Evolutionary conservation across 1,140 invertebrate genomes (phyloP), one percentile per base, ranked within the genome.

Genomic region (Lepidurus arcticus): DNA sequence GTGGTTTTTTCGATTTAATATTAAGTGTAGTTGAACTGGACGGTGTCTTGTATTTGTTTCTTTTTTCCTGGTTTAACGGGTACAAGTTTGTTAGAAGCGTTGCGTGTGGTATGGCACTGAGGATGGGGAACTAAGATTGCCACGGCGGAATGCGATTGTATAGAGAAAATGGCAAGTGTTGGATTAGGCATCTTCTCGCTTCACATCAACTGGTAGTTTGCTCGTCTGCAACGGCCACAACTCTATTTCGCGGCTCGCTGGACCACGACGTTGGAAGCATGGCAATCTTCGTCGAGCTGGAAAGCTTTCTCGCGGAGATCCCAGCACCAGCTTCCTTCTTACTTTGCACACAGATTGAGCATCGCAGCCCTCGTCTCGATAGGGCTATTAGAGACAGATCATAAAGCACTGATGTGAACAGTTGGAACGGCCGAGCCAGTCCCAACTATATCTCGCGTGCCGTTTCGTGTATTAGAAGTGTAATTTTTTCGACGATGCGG

Each of bases 211-310:
- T 65, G 53, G 53, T 65, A 65, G 16, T 65, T 65, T 65, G 53
- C 53, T 65, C 53, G 53, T 65, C 53, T 65, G 53, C 53, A 65
- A 65, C 53, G 53, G 53, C 53, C 53, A 65, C 53, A 65, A 65
- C 53, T 65, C 53, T 65, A 65, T 65, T 65, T 65, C 53, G 53
- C 53, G 53, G 53, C 53, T 65, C 53, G 53, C 53, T 65, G 53
- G 53, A 65, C 53, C 53, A 65, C 53, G 13, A 65, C 53, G 53
- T 65, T 65, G 21, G 53, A 65, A 65, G 53, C 53, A 65, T 7
- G 53, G 53, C 53, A 65, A 65, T 65, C 53, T 65, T 65, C 53
- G 53, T 65, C 53, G 53, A 65, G 16, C 53, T 65, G 53, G 53
- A 65, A 65, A 65, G 53, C 53, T 13, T 65, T 65, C 53, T 65